phyloP scores from a whole-genome alignment of 1,140 invertebrate genomes.

The Chionoecetes opilio region DNA sequence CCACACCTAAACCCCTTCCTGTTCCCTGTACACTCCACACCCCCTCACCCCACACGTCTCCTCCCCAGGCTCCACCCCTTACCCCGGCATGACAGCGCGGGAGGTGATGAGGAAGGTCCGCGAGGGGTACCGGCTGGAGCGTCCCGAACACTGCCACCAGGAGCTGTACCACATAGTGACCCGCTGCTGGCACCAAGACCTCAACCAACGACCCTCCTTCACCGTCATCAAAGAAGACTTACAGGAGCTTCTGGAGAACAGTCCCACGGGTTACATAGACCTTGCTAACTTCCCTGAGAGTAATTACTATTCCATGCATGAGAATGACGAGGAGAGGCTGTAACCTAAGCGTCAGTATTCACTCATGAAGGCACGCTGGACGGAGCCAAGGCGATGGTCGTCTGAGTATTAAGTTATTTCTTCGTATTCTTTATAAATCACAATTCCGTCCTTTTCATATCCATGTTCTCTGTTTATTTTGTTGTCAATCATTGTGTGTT shows the following conservation, averaged over 20 bases:
- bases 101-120: constrained; percentile 91
- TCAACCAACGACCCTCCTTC: constrained; percentile 89
- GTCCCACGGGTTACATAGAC: constrained; percentile 90
- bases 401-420: no score
- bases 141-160: constrained; percentile 90
- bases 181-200: constrained; percentile 90
- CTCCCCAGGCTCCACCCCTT: constrained; percentile 90
- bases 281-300: constrained; percentile 89
- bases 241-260: constrained; percentile 87
- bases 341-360: not conserved
- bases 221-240: constrained; percentile 88
- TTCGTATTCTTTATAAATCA: no score
- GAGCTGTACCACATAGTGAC: constrained; percentile 91
- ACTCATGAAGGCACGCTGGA: not conserved
- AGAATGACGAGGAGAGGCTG: constrained; percentile 82
- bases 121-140: constrained; percentile 89
- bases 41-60: not conserved
- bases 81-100: constrained; percentile 90
- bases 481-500: no score
- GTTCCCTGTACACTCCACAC: not conserved
- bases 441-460: no score
- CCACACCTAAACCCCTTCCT: no score
- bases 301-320: constrained; percentile 82
- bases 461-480: no score
- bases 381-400: no score